Evolutionary conservation across 2,797 vertebrate species (phyloP).

Genomic region (Rhinichthys osculus): DNA sequence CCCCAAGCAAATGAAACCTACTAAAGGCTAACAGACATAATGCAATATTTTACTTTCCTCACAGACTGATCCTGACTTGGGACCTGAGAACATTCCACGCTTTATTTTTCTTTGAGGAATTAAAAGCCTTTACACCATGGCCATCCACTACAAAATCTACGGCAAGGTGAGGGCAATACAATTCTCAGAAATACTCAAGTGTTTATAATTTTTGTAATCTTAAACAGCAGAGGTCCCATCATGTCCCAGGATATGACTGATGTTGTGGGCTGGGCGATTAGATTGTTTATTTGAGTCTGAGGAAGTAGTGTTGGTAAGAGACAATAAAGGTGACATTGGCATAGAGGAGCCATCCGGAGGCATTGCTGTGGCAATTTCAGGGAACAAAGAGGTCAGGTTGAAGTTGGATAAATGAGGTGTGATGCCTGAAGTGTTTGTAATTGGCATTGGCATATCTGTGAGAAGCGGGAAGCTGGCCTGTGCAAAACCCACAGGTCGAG

Average conservation of each 20-base stretch:
- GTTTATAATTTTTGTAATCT: constrained; percentile 26
- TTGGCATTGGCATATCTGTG: constrained; percentile 96
- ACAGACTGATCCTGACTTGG: not conserved
- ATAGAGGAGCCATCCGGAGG: constrained; percentile 92
- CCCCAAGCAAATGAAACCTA: not conserved
- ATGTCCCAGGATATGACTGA: constrained; percentile 99
- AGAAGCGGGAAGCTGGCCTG: constrained; percentile 97
- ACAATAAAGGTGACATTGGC: constrained; percentile 94
- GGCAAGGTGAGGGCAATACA: not conserved
- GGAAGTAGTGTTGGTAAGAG: constrained; percentile 90
- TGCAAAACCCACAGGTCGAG: constrained; percentile 94
- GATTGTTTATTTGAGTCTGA: constrained; percentile 94
- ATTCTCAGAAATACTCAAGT: not conserved
- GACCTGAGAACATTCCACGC: not conserved
- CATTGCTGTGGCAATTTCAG: constrained; percentile 96
- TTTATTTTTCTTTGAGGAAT: not conserved
- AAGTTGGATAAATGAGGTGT: constrained; percentile 95
- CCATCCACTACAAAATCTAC: not conserved
- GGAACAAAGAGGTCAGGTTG: constrained; percentile 96
- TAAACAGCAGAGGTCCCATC: constrained; percentile 96
- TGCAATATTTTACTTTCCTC: not conserved
- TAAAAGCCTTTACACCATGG: not conserved
- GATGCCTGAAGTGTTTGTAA: constrained; percentile 89
- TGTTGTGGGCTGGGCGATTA: constrained; percentile 97
- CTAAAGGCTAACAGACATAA: constrained; percentile 14